These are phyloP conservation scores for Melieria crassipennis DNA, from an alignment of 2,888 invertebrate species.

Conservation along the genomic window DNA sequence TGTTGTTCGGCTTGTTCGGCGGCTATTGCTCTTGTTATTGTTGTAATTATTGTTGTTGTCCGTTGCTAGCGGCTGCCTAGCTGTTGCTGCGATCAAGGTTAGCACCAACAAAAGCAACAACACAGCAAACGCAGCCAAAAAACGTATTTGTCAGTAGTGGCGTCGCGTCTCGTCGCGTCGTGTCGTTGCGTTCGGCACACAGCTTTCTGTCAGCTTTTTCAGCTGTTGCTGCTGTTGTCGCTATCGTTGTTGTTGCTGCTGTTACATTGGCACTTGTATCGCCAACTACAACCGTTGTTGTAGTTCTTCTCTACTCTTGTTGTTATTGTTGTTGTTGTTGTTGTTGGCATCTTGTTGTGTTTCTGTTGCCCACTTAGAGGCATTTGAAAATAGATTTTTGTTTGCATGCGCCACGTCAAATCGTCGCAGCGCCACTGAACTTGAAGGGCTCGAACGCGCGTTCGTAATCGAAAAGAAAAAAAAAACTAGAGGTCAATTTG, in stretches of 20 bases:
- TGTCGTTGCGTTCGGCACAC: too few species aligned
- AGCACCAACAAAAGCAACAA: too few species aligned
- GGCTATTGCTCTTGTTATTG: too few species aligned
- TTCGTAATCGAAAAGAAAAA: constrained; percentile 8
- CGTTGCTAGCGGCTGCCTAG: too few species aligned
- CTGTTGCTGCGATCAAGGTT: too few species aligned
- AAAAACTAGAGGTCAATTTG: constrained; percentile 8
- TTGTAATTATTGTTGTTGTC: too few species aligned
- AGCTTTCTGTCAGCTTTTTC: too few species aligned
- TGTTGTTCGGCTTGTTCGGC: too few species aligned
- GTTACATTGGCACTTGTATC: constrained; percentile 23
- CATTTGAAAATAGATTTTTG: not conserved
- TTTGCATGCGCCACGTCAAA: not conserved
- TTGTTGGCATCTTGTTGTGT: constrained; percentile 2
- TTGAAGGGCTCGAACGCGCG: constrained; percentile 5
- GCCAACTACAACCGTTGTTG: too few species aligned
- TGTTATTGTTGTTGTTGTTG: constrained; percentile 32
- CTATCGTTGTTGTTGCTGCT: constrained; percentile 13
- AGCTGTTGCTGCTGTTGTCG: not conserved
- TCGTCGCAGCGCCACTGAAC: not conserved
- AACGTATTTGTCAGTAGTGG: too few species aligned
- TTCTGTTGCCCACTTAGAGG: not conserved
- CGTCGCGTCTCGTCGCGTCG: too few species aligned
- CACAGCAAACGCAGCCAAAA: too few species aligned
- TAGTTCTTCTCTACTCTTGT: constrained; percentile 40